Conservation (phyloP, 2,888 invertebrate genomes). For the Conistra vaccinii region DNA sequence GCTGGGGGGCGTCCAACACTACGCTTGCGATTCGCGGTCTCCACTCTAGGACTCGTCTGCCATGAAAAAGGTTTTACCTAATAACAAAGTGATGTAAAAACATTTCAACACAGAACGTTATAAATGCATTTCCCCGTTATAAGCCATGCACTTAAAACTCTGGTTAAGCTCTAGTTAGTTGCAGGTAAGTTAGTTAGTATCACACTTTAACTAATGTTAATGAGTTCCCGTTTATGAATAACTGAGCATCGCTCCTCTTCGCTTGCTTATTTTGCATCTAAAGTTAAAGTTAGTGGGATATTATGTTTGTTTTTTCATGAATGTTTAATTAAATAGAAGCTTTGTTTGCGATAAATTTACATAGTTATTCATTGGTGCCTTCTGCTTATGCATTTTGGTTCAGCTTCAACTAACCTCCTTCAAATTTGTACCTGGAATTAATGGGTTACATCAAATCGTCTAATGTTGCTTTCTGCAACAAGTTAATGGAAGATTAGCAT, state of each 20-base stretch:
- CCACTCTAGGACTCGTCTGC: too few species aligned
- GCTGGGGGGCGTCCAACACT: too few species aligned
- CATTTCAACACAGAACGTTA: background rate
- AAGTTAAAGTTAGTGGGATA: constrained; percentile 22
- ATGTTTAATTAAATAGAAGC: constrained; percentile 22
- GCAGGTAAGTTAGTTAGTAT: constrained; percentile 63
- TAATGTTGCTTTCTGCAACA: too few species aligned
- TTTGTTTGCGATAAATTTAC: background rate
- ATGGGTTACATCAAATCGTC: background rate
- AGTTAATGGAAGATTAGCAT: too few species aligned
- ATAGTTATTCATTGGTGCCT: background rate
- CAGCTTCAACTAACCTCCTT: background rate
- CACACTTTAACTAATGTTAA: constrained; percentile 61
- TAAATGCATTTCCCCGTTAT: constrained; percentile 34
- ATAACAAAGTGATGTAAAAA: background rate
- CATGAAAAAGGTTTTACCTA: background rate
- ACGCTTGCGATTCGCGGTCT: too few species aligned
- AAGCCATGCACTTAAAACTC: constrained; percentile 58
- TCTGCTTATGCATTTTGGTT: background rate
- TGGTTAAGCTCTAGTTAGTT: constrained; percentile 49
- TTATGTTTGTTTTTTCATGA: constrained; percentile 42
- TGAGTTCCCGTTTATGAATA: constrained; percentile 66
- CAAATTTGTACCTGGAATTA: background rate
- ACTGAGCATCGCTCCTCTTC: constrained; percentile 37
- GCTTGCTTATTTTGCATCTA: constrained; percentile 31